These are phyloP conservation scores for Erebia palarica DNA, from an alignment of 2,888 invertebrate genomes.

Conservation along the genomic window DNA sequence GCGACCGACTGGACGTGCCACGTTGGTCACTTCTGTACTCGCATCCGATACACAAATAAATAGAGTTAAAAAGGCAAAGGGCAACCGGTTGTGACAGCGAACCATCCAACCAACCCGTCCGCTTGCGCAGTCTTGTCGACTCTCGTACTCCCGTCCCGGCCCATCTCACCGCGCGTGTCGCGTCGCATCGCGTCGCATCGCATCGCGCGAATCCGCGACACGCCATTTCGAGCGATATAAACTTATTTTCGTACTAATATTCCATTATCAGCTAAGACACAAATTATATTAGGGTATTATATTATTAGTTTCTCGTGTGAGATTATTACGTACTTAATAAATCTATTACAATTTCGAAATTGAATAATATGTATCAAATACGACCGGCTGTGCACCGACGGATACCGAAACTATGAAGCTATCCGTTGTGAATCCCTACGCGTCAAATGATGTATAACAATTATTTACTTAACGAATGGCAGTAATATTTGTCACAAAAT, in stretches of 20 bases:
- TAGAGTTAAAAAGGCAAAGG: constrained; percentile 52
- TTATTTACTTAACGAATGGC: constrained; percentile 79
- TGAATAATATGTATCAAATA: constrained; percentile 80
- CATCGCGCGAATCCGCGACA: constrained; percentile 48
- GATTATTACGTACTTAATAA: constrained; percentile 78
- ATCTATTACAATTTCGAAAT: constrained; percentile 80
- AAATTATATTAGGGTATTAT: constrained; percentile 79
- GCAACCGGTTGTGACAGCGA: constrained; percentile 47
- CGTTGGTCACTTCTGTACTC: constrained; percentile 70
- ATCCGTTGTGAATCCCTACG: constrained; percentile 61
- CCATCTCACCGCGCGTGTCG: constrained; percentile 35
- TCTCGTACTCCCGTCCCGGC: constrained; percentile 39
- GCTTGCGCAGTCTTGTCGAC: constrained; percentile 22
- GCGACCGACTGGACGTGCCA: constrained; percentile 73
- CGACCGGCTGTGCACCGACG: constrained; percentile 78
- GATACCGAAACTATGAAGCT: constrained; percentile 73
- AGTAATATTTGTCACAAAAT: constrained; percentile 74
- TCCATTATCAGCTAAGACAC: constrained; percentile 79
- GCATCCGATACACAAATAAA: constrained; percentile 57
- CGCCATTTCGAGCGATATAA: constrained; percentile 69
- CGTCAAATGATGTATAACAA: constrained; percentile 69
- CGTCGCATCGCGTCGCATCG: no score
- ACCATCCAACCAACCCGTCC: constrained; percentile 20
- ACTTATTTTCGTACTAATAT: constrained; percentile 76
- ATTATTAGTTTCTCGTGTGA: constrained; percentile 73